Conservation (phyloP, 2,888 invertebrate species). For the Apocheima hispidaria region DNA sequence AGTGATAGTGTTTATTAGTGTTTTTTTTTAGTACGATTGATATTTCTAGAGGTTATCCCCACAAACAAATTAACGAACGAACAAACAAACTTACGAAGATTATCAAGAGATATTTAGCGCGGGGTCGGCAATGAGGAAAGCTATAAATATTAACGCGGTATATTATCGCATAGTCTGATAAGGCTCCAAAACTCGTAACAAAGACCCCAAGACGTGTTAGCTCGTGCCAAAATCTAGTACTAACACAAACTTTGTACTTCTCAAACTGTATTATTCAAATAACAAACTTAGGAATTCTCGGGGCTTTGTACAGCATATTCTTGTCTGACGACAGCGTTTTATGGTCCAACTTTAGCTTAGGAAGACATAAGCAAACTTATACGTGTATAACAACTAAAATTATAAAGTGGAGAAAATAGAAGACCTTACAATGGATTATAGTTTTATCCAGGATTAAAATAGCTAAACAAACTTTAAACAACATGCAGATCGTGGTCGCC, state of each 20-base stretch:
- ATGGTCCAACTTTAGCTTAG: constrained; percentile 11
- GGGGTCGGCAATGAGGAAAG: too few species aligned
- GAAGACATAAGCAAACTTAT: constrained; percentile 10
- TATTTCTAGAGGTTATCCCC: too few species aligned
- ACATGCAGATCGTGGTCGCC: too few species aligned
- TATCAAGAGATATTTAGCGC: too few species aligned
- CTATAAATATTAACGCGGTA: neutral
- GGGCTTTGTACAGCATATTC: constrained; percentile 14
- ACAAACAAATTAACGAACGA: too few species aligned
- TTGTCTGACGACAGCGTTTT: constrained; percentile 17
- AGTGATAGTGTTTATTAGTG: too few species aligned
- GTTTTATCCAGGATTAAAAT: neutral
- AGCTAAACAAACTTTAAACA: too few species aligned
- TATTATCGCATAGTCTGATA: neutral
- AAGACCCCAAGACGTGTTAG: constrained; percentile 11
- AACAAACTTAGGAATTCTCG: constrained; percentile 18
- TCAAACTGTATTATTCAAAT: constrained; percentile 20
- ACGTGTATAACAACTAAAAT: neutral
- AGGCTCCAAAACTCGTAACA: constrained; percentile 8
- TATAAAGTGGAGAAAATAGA: neutral
- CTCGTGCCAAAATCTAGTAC: constrained; percentile 22
- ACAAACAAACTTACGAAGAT: neutral
- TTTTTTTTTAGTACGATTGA: too few species aligned
- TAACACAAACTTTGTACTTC: constrained; percentile 23
- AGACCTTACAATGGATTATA: neutral